Evolutionary conservation across 2,888 invertebrate genomes (phyloP), one percentile per base, ranked within the genome.

Genomic region (Ectemnius continuus): DNA sequence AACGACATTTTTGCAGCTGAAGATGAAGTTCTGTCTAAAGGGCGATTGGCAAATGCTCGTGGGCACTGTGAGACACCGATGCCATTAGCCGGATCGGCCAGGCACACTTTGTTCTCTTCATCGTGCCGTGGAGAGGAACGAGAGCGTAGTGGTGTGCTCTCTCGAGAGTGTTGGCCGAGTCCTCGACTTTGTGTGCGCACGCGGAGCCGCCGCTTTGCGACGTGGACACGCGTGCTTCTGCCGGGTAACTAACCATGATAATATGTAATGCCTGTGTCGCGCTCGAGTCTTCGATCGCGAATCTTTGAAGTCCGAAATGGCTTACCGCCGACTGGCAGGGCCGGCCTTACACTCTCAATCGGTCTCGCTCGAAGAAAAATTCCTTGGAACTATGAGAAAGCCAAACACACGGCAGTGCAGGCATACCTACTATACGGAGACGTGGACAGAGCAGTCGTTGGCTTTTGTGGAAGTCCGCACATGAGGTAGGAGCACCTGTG

Each of bases 111-210:
- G 83, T 70, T 74, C 84, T 64, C 76, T 66, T 78, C 76, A 67
- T 65, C 60, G 75, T 68, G 36, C 36, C 67, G 61, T 70, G 75
- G 66, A 69, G 70, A 79, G 66, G 71, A 61, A 64, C 72, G 79
- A 73, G 70, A 79, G 73, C 79, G 77, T 73, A 73, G 67, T 36
- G 36, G 36, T 36, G 36, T 67, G 16, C 52, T 11, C 52, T 70
- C 69, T 67, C 62, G 76, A 76, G 75, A 84, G 84, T 84, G 83
- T 84, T 84, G 78, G 77, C 78, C 79, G 78, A 84, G 81, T 84
- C 85, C 84, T 84, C 80, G 85, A 86, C 83, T 80, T 75, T 84
- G 84, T 86, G 77, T 85, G 82, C 36, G 36, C 81, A 84, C 79
- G 81, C 73, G 73, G 76, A 81, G 77, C 79, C 82, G 75, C 81